Evolutionary conservation across 92 coral and sea anemone genomes (phyloP), one percentile per base, ranked within the genome.

Genomic region (Porites lobata): DNA sequence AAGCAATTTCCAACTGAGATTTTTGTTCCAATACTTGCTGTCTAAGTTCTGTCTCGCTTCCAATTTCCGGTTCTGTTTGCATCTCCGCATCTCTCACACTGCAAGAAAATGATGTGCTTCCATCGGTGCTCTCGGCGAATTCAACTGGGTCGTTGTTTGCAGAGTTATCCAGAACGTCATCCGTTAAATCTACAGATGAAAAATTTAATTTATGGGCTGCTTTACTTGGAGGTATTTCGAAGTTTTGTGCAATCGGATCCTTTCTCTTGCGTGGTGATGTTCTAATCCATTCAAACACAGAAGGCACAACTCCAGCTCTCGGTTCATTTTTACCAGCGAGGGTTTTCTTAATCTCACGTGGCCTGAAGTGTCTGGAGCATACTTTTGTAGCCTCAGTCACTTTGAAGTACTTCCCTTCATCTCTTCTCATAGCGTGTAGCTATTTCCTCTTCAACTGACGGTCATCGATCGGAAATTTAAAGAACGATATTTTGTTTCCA

Each of bases 311-410:
- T 32, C 83, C 93, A 13, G 88, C 79, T 71, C 78, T 80, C 75
- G 88, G 76, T 2, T 80, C 53, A 21, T 56, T 75, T 72, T 72
- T 91, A 67, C 96, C 93, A 15, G 88, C 82, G 13, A 94, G 89
- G 15, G 91, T 85, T 77, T 81, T 91, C 76, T 85, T 88, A 12
- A 94, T 66, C 66, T 94, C 96, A 73, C 54, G 61, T 26, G 80
- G 82, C 79, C 87, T 86, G 70, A 94, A 94, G 78, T 94, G 94
- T 54, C 90, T 81, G 19, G 96, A 91, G 62, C 96, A 94, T 10
- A 88, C 93, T 69, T 76, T 62, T 64, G 92, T 91, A 21, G 81
- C 57, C 18, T 47, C 58, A 22, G 77, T 93, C 50, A 90, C 89
- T 47, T 77, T 43, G 84, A 87, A 93, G 69, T 78, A 6, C 22